These are phyloP conservation scores for Chrysomela aeneicollis DNA, from an alignment of 2,888 invertebrate genomes.

Conservation along the genomic window DNA sequence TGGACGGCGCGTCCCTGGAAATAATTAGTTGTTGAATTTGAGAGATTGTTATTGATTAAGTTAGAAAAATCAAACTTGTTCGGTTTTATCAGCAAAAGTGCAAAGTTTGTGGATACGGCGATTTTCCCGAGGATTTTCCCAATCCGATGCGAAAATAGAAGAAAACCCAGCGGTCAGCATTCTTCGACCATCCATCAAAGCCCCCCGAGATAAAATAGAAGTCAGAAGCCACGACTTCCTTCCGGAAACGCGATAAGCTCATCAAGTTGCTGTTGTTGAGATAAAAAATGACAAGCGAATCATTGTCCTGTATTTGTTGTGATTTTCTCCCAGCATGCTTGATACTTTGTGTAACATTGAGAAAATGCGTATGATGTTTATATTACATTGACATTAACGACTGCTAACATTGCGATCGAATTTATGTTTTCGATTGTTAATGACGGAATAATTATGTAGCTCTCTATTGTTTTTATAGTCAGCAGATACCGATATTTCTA, in stretches of 20 bases:
- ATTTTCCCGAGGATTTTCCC: background rate
- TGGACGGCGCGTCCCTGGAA: too few relatives aligned
- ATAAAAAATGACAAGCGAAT: slow-evolving; percentile 11
- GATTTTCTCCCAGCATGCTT: background rate
- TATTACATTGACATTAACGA: background rate
- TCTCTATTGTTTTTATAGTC: slow-evolving; percentile 17
- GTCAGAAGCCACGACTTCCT: slow-evolving; percentile 50
- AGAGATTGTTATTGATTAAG: too few relatives aligned
- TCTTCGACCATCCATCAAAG: background rate
- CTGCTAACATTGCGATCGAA: background rate
- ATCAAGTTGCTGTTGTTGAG: slow-evolving; percentile 10
- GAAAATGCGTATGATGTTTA: slow-evolving; percentile 1
- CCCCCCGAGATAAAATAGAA: slow-evolving; percentile 22
- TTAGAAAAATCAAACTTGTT: too few relatives aligned
- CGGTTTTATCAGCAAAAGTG: too few relatives aligned
- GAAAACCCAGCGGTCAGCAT: background rate
- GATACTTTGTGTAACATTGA: background rate
- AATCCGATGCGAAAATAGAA: background rate
- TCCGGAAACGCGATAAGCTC: slow-evolving; percentile 36
- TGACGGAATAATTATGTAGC: slow-evolving; percentile 9
- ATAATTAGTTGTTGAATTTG: too few relatives aligned
- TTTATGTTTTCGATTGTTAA: slow-evolving; percentile 4
- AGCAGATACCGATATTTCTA: slow-evolving; percentile 15
- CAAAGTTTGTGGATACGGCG: too few relatives aligned
- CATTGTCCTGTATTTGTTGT: background rate